phyloP scores from a whole-genome alignment of 2,797 vertebrate species.

The Danio jaintianensis region DNA sequence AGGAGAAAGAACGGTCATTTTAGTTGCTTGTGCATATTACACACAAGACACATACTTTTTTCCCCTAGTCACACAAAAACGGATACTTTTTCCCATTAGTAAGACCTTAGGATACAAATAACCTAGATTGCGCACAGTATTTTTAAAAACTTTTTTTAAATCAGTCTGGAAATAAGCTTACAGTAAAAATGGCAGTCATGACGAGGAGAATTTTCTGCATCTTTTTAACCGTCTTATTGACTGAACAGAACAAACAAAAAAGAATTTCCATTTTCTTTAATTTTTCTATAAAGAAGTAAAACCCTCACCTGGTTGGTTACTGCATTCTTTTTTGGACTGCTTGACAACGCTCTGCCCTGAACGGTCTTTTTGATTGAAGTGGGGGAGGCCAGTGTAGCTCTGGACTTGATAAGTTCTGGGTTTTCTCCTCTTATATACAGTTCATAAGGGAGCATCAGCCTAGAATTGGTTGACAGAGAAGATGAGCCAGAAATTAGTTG shows the following conservation, averaged over 20 bases:
- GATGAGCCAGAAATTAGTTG: background rate
- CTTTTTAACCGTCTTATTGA: background rate
- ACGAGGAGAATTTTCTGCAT: too few relatives aligned
- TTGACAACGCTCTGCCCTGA: slow-evolving; percentile 68
- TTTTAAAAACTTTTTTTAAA: too few relatives aligned
- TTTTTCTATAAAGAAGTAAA: background rate
- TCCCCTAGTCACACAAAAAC: background rate
- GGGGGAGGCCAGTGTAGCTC: slow-evolving; percentile 50
- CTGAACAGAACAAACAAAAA: background rate
- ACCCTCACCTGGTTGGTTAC: slow-evolving; percentile 48
- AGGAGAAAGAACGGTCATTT: background rate
- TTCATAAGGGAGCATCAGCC: slow-evolving; percentile 82
- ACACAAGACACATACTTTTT: background rate
- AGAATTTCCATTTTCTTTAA: background rate
- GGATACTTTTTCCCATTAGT: background rate
- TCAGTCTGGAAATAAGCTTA: too few relatives aligned
- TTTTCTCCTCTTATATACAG: slow-evolving; percentile 75
- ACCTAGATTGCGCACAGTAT: background rate
- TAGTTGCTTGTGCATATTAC: background rate
- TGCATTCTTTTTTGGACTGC: slow-evolving; percentile 65
- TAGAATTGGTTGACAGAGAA: slow-evolving; percentile 50
- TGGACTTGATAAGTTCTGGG: slow-evolving; percentile 70
- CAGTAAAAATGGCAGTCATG: too few relatives aligned
- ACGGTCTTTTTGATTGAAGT: slow-evolving; percentile 67
- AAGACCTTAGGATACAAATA: background rate